Percentiles rank a stretch among this genome's conserved stretches.
Evolutionary conservation across 53 echinoderm and acorn worm species (phyloP).

Genomic region (Pentamera pediparva): DNA sequence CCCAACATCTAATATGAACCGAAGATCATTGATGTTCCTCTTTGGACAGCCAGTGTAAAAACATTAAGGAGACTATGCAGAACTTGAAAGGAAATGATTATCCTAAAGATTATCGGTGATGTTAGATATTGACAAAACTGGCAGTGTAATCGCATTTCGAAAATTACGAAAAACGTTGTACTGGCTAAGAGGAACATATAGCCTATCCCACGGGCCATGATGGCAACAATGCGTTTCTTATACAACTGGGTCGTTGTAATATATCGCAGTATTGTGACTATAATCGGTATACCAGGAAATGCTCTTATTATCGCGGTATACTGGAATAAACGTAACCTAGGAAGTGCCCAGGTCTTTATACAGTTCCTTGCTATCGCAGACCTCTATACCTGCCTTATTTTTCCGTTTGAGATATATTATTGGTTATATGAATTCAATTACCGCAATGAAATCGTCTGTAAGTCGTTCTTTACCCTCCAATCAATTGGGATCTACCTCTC

Average conservation of each 20-base stretch:
- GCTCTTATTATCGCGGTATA: conserved; percentile 50
- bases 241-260: conserved; percentile 1
- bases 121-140: too few species aligned
- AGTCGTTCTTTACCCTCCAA: neutral
- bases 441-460: neutral
- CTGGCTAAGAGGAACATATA: too few species aligned
- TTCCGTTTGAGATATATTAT: conserved; percentile 8
- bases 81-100: too few species aligned
- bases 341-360: conserved; percentile 58
- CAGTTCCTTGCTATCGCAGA: conserved; percentile 28
- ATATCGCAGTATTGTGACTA: conserved; percentile 29
- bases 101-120: too few species aligned
- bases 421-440: conserved; percentile 21
- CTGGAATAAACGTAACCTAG: conserved; percentile 40
- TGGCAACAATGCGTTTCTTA: neutral
- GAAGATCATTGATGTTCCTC: too few species aligned
- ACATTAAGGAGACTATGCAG: too few species aligned
- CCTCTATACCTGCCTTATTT: conserved; percentile 21
- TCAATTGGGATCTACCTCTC: conserved; percentile 39
- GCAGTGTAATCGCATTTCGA: too few species aligned
- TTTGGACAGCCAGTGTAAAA: too few species aligned
- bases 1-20: too few species aligned
- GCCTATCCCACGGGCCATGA: too few species aligned
- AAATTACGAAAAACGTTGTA: too few species aligned
- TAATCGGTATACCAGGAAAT: conserved; percentile 60